Evolutionary conservation across 2,797 vertebrate genomes (phyloP).

Genomic region (Darevskia nairensis): DNA sequence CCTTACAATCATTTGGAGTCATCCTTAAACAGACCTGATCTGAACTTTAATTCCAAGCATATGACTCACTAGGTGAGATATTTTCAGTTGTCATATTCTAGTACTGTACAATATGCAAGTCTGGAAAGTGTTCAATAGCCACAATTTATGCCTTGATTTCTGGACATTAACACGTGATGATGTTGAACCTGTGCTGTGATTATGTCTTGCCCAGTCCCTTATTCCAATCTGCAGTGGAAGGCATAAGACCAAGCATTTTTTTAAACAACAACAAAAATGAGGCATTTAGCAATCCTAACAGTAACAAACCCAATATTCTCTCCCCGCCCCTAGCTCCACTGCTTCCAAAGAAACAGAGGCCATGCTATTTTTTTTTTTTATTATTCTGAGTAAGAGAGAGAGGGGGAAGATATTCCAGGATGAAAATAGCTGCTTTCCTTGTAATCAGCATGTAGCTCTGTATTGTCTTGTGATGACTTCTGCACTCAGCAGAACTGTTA

Average conservation of each 20-base stretch:
- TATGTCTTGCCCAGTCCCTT: background rate
- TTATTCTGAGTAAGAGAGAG: background rate
- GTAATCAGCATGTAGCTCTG: conserved; percentile 2
- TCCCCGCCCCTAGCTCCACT: rapidly evolving
- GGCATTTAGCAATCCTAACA: too few species aligned
- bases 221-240: background rate
- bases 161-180: background rate
- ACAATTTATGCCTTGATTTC: background rate
- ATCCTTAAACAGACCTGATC: background rate
- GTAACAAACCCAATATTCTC: background rate
- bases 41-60: background rate
- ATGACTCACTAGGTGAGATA: background rate
- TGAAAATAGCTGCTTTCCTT: conserved; percentile 4
- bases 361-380: background rate
- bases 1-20: background rate
- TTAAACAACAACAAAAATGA: background rate
- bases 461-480: conserved; percentile 5
- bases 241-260: background rate
- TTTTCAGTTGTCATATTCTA: background rate
- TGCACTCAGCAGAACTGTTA: conserved; percentile 25
- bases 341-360: background rate
- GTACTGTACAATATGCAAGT: background rate
- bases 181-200: background rate
- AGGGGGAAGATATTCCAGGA: background rate
- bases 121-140: background rate